These are phyloP conservation scores for Drosophila colorata DNA, from an alignment of 2,888 invertebrate genomes.

Conservation along the genomic window DNA sequence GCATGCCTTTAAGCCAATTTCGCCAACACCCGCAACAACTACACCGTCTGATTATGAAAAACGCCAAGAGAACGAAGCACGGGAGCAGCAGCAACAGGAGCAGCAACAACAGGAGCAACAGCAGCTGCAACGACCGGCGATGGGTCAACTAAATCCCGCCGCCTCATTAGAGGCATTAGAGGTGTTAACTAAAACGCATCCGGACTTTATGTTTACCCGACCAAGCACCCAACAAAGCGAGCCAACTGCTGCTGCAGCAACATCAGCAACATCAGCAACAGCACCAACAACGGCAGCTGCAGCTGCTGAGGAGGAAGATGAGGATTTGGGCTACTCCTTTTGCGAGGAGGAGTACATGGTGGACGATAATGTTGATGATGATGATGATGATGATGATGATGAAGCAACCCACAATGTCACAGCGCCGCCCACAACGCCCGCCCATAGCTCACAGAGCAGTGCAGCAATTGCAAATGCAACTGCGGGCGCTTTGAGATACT, in stretches of 20 bases:
- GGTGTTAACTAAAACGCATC: constrained; percentile 78
- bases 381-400: constrained; percentile 22
- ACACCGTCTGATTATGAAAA: constrained; percentile 28
- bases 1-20: constrained; percentile 85
- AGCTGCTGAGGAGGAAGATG: constrained; percentile 68
- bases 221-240: constrained; percentile 58
- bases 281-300: constrained; percentile 19
- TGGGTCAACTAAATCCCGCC: constrained; percentile 72
- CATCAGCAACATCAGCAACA: constrained; percentile 25
- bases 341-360: constrained; percentile 75
- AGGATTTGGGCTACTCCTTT: constrained; percentile 80
- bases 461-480: constrained; percentile 58
- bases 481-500: constrained; percentile 70
- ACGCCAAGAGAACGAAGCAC: constrained; percentile 26
- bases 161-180: constrained; percentile 81
- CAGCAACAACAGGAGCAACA: constrained; percentile 9
- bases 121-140: constrained; percentile 16
- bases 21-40: constrained; percentile 68
- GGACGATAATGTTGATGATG: constrained; percentile 32
- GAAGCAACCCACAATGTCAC: constrained; percentile 32
- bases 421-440: constrained; percentile 62
- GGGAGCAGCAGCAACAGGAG: constrained; percentile 15
- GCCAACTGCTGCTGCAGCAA: constrained; percentile 61
- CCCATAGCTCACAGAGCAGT: constrained; percentile 56
- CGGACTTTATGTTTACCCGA: constrained; percentile 72